Evolutionary conservation across 1,140 invertebrate genomes (phyloP).

Genomic region (Anoplolepis gracilipes): DNA sequence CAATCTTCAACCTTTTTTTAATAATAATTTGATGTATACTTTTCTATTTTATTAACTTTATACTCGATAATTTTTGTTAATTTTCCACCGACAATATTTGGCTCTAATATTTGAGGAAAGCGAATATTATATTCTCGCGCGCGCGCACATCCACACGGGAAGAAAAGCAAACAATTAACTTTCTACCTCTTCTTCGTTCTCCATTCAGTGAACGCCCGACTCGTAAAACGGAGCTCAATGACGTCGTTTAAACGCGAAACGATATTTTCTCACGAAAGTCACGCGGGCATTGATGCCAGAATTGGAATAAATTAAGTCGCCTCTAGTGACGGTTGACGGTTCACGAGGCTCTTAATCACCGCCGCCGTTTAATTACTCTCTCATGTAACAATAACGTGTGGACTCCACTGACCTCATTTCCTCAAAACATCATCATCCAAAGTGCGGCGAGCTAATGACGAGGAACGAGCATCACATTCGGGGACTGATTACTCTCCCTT

Average conservation of each 20-base stretch:
- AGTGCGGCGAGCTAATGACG: slow-evolving; percentile 30
- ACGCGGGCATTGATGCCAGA: slow-evolving; percentile 28
- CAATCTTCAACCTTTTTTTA: not conserved
- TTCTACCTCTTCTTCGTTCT: not conserved
- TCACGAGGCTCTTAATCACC: slow-evolving; percentile 66
- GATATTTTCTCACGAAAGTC: slow-evolving; percentile 30
- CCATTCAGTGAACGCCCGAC: not conserved
- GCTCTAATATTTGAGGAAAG: slow-evolving; percentile 27
- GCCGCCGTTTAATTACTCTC: slow-evolving; percentile 67
- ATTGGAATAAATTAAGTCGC: slow-evolving; percentile 43
- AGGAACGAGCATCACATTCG: slow-evolving; percentile 46
- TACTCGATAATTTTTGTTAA: slow-evolving; percentile 1
- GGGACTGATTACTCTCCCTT: slow-evolving; percentile 52
- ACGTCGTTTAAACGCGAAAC: slow-evolving; percentile 12
- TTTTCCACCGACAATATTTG: not conserved
- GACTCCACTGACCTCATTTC: slow-evolving; percentile 66
- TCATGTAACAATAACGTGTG: slow-evolving; percentile 68
- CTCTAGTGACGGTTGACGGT: slow-evolving; percentile 50
- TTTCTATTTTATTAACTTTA: slow-evolving; percentile 3
- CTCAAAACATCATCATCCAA: slow-evolving; percentile 64
- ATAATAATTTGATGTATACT: not conserved
- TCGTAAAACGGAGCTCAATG: slow-evolving; percentile 26
- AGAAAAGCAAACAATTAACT: slow-evolving; percentile 43
- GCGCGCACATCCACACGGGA: not conserved
- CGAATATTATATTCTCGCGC: slow-evolving; percentile 11